Percentiles rank a stretch among this genome's conserved stretches.
Conservation (phyloP, 2,888 invertebrate genomes). For the Eupithecia vulgata region DNA sequence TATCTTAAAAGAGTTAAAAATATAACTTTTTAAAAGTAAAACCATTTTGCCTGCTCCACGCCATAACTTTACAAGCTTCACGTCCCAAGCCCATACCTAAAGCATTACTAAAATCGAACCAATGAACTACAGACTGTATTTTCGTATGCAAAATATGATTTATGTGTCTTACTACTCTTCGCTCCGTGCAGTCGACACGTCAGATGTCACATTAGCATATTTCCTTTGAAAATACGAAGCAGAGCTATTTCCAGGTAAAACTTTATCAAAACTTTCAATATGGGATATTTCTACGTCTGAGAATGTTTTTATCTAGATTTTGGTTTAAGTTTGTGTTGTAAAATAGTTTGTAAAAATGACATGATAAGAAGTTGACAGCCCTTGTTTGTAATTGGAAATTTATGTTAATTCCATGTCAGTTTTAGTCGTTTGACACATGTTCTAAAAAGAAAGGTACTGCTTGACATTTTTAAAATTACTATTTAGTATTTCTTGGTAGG, state of each 20-base stretch:
- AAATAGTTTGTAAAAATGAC: constrained; percentile 1
- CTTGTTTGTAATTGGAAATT: background rate
- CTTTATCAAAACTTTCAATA: constrained; percentile 17
- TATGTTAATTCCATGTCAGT: background rate
- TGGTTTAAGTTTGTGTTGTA: background rate
- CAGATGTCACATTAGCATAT: constrained; percentile 51
- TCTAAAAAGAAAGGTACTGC: background rate
- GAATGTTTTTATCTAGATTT: constrained; percentile 12
- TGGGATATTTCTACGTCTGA: constrained; percentile 13
- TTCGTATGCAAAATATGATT: constrained; percentile 75
- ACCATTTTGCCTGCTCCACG: background rate
- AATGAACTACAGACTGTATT: constrained; percentile 66
- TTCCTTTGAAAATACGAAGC: constrained; percentile 35
- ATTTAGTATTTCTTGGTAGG: background rate
- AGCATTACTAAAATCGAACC: constrained; percentile 68
- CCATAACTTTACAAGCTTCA: constrained; percentile 26
- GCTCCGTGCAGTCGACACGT: constrained; percentile 49
- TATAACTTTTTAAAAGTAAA: background rate
- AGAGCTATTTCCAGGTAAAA: constrained; percentile 27
- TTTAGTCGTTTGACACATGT: background rate
- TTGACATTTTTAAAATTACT: background rate
- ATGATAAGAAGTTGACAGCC: constrained; percentile 3
- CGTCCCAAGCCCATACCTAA: constrained; percentile 55
- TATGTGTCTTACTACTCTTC: constrained; percentile 61
- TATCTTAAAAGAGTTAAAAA: background rate